Conservation (phyloP, 2,113 vertebrate genomes). For the Indri indri region DNA sequence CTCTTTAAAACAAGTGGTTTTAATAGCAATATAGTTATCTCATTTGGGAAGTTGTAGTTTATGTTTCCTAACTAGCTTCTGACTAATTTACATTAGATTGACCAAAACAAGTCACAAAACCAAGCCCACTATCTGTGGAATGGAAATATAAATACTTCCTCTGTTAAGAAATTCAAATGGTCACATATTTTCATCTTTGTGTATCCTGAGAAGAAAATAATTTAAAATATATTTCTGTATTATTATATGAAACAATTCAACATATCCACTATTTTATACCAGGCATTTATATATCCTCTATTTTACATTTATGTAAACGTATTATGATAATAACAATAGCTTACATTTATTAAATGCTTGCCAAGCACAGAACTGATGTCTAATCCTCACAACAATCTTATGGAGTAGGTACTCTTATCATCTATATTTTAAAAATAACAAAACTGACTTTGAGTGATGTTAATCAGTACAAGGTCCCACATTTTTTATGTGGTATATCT, state of each 20-base stretch:
- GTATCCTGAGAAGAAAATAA: not conserved
- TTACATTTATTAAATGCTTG: not conserved
- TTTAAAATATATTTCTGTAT: not conserved
- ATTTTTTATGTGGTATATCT: not conserved
- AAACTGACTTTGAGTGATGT: not conserved
- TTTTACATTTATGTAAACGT: not conserved
- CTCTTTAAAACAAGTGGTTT: not conserved
- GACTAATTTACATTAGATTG: not conserved
- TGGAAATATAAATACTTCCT: not conserved
- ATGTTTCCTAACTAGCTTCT: not conserved
- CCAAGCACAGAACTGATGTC: not conserved
- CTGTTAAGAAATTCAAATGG: not conserved
- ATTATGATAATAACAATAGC: not conserved
- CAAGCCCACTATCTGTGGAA: not conserved
- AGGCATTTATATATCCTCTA: not conserved
- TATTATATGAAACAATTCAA: not conserved
- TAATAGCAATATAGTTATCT: too few relatives aligned
- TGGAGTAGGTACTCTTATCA: not conserved
- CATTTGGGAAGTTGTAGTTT: not conserved
- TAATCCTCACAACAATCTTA: not conserved
- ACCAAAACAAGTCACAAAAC: not conserved
- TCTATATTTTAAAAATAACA: not conserved
- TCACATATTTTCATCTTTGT: conserved; percentile 1
- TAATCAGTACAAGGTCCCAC: not conserved
- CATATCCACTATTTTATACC: not conserved